Conservation (phyloP, 2,888 invertebrate genomes). For the Microctonus aethiopoides region DNA sequence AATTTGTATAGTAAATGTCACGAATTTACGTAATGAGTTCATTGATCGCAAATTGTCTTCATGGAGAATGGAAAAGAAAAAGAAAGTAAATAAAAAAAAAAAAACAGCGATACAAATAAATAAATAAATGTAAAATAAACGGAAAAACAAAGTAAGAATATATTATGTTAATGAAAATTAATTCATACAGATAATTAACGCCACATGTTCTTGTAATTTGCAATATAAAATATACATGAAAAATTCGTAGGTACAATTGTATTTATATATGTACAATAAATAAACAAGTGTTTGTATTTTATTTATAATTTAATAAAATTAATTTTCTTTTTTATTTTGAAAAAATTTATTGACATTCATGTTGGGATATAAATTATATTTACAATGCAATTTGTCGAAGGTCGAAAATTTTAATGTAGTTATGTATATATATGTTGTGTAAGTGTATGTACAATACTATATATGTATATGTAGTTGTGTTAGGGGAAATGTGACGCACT, state of each 20-base stretch:
- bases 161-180: constrained; percentile 32
- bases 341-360: neutral
- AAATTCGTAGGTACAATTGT: neutral
- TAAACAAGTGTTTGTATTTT: too few relatives aligned
- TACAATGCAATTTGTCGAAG: constrained; percentile 5
- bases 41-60: neutral
- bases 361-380: neutral
- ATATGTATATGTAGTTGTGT: neutral
- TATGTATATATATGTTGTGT: too few relatives aligned
- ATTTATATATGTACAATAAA: too few relatives aligned
- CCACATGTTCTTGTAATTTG: constrained; percentile 31
- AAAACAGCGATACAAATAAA: neutral
- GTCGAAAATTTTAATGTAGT: constrained; percentile 9
- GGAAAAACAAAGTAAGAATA: constrained; percentile 29
- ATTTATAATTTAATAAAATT: too few relatives aligned
- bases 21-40: constrained; percentile 35
- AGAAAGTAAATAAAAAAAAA: neutral
- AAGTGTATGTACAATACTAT: neutral
- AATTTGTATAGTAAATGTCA: neutral
- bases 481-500: constrained; percentile 62
- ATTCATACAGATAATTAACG: constrained; percentile 28
- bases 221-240: constrained; percentile 20
- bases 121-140: constrained; percentile 25
- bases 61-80: neutral
- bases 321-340: neutral